Base-by-base conservation (phyloP, 2,113 vertebrate species). In the Gorsachius goisagi region DNA sequence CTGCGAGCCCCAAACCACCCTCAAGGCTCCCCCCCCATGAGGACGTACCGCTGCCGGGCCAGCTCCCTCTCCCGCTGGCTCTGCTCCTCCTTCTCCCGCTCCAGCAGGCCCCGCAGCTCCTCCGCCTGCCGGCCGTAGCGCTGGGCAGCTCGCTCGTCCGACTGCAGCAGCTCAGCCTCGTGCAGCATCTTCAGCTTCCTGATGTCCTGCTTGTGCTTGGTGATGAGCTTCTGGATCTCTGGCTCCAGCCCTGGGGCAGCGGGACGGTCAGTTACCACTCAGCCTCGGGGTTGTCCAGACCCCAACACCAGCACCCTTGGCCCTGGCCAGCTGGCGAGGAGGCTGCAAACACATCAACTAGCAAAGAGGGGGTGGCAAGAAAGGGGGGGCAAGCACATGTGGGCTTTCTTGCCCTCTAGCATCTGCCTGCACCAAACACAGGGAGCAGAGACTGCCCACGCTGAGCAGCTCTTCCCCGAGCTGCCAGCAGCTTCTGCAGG, bases 181-280 rank as follows among this genome's bases (percentile, higher is more conserved):
- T 99, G 99, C n/a, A 99, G 97, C 26, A 96, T 93, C 74, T 98
- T 97, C 94, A 99, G 98, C 96, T 98, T 98, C 96, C 98, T 98
- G 95, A 99, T 97, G 96, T 99, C 99, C 96, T 99, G 98, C 63
- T 98, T 99, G 97, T 99, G 99, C 92, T 98, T 99, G 22, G 98
- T 97, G 12, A 99, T 98, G 18, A 99, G 98, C 97, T 98, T 99
- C 98, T 99, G 99, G 98, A 99, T 99, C 98, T 99, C 99, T 0
- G 99, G 99, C 96, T 99, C 99, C 94, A 99, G 98, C 50, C 99
- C 99, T 99, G 95, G 9, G 4, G 28, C 22, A 15, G 73, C 0
- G 1, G 91, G 32, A 32, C 27, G 21, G 17, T 11, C 5, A 1
- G 55, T 33, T 5, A 76, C 0, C 0, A 10, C 56, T 24, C 4